Base-by-base conservation (phyloP, 2,113 vertebrate genomes). In the Tor tambroides region DNA sequence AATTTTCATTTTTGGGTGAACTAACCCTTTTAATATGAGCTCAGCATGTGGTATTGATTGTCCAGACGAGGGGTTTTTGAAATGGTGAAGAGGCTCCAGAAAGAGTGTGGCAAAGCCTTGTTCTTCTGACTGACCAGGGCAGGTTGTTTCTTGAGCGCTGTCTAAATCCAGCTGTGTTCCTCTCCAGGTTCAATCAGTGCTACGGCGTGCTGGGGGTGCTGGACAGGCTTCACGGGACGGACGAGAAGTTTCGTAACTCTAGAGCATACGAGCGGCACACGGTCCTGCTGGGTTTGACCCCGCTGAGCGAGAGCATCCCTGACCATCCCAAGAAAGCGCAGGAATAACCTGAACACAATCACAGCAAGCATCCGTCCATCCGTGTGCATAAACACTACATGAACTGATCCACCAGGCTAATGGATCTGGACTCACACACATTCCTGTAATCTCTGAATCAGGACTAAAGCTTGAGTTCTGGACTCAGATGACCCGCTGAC, bases 131-230 rank as follows among this genome's bases (percentile, higher is more conserved):
- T 43, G 2, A 43, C 10, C 41, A 2, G 38, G 38, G 38, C 38
- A 8, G 41, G 41, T 43, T 43, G 41, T 43, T 43, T 43, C 41
- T 41, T 6, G 35, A 35, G 35, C 35, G 35, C 35, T 0, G 35
- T 35, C 35, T 38, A 38, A 38, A 38, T 7, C 6, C 38, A 38
- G 38, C 43, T 43, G 41, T 43, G 46, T 49, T 54, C 17, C 4
- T 15, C 61, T 89, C 21, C 92, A 99, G 98, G 95, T 99, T 97
- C 91, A 97, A 96, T 89, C 97, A 99, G 94, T 97, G 97, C 87
- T 99, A 94, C 0, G 97, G 97, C 0, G 96, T 98, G 2, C 93
- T 99, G 8, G 98, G 98, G 0, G 93, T 98, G 23, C 89, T 99
- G 91, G 98, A 99, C 90, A 92, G 96, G 0, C 95, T 98, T 23